phyloP scores from a whole-genome alignment of 2,113 vertebrate genomes.

The Dipodomys merriami region DNA sequence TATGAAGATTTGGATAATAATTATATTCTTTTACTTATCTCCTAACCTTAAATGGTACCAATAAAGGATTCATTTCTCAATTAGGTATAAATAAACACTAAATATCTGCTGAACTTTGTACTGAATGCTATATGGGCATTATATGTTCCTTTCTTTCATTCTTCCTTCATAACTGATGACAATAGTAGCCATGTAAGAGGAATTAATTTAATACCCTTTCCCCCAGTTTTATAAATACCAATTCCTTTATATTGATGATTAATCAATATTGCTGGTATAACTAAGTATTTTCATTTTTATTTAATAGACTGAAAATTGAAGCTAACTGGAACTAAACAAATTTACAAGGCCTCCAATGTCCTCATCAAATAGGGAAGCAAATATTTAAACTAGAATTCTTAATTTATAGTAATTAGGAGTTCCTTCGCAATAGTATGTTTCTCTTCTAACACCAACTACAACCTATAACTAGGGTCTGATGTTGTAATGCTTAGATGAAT shows the following conservation, averaged over 20 bases:
- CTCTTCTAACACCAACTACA: neutral
- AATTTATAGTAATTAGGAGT: neutral
- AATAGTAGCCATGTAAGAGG: neutral
- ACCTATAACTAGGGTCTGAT: neutral
- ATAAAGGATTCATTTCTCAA: slow-evolving; percentile 43
- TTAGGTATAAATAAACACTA: neutral
- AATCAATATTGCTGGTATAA: slow-evolving; percentile 10
- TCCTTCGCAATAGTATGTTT: neutral
- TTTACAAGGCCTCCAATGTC: neutral
- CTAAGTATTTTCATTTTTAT: slow-evolving; percentile 11
- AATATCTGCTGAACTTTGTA: neutral
- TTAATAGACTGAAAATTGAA: slow-evolving; percentile 15
- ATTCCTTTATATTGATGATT: slow-evolving; percentile 26
- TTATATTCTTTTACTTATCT: neutral
- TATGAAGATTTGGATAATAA: slow-evolving; percentile 33
- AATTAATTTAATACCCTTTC: neutral
- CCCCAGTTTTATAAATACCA: slow-evolving; percentile 39
- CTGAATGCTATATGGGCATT: neutral
- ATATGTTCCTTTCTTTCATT: neutral
- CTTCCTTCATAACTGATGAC: slow-evolving; percentile 21
- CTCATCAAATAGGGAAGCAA: slow-evolving; percentile 17
- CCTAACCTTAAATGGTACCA: slow-evolving; percentile 17
- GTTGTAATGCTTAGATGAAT: neutral
- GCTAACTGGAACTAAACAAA: slow-evolving; percentile 15
- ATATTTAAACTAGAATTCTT: slow-evolving; percentile 34